These are phyloP conservation scores for Equus przewalskii DNA, from an alignment of 2,113 vertebrate species.

Conservation along the genomic window DNA sequence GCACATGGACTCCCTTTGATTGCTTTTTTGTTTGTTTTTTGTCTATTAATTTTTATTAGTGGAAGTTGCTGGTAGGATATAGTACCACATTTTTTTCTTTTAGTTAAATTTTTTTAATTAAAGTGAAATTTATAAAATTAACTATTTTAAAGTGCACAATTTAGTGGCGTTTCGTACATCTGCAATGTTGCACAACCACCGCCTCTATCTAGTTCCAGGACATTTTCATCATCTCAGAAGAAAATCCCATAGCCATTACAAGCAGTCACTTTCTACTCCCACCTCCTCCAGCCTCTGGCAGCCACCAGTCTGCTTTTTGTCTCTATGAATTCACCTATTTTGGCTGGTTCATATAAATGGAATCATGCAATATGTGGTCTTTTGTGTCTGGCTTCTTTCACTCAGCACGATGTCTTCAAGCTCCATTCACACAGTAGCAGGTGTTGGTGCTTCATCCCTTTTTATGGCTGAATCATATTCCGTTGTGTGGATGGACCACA, in stretches of 20 bases:
- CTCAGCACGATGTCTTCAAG: neutral
- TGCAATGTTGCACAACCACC: neutral
- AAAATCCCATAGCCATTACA: too few species aligned
- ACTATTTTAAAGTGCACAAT: neutral
- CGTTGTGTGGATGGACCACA: rapidly evolving
- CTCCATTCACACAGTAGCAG: neutral
- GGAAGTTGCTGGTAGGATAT: neutral
- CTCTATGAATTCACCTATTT: neutral
- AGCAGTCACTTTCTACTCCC: too few species aligned
- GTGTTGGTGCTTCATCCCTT: neutral
- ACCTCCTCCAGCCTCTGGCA: neutral
- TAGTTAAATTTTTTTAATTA: neutral
- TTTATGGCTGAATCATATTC: neutral
- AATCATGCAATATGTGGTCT: neutral
- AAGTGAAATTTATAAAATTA: neutral
- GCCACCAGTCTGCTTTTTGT: neutral
- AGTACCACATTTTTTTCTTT: neutral
- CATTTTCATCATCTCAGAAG: neutral
- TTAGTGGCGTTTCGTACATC: neutral
- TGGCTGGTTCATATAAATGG: neutral
- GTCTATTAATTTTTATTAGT: neutral
- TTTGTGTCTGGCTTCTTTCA: neutral
- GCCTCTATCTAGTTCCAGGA: neutral
- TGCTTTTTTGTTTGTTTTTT: neutral
- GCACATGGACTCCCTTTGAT: neutral